Evolutionary conservation across 2,113 vertebrate genomes (phyloP), one percentile per base, ranked within the genome.

Genomic region (Chionodraco myersi): DNA sequence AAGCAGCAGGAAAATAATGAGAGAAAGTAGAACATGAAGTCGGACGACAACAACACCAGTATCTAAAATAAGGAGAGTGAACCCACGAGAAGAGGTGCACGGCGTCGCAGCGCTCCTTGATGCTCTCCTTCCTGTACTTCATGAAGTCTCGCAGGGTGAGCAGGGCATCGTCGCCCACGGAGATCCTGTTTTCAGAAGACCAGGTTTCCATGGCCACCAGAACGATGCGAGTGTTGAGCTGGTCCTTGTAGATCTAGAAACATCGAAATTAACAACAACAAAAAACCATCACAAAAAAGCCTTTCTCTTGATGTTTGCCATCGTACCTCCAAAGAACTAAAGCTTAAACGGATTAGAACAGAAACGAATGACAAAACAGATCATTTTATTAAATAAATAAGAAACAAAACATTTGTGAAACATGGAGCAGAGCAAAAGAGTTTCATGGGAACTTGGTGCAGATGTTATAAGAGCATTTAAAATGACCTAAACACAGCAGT

Each of bases 161-260:
- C 92, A 99, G 83, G n/a, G 97, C 95, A 76, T 99, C 96, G 0
- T 95, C 93, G 0, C 95, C 96, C 72, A 98, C 89, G 0, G 95
- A 95, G 66, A 99, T 95, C 91, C 96, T 96, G 87, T 99, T 96
- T 83, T 96, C 95, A 0, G 94, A 93, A 0, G 97, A 96, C 98
- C 97, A 99, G 0, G 97, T 99, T 93, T 99, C 98, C 97, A 99
- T 99, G 91, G 96, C 97, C 41, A 99, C 97, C 90, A 99, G 94
- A 83, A 99, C 96, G 16, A 99, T 97, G 78, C 97, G 96, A 5
- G 98, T 99, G 93, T 99, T 99, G 75, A 99, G 95, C 93, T 99
- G 98, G 80, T 98, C 97, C 93, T 98, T 99, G 91, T 96, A 99
- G 90, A 99, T 97, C 98, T 99, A 85, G 44, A 61, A 16, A 21